Evolutionary conservation across 2,888 invertebrate genomes (phyloP).

Genomic region (Plagiodera versicolora): DNA sequence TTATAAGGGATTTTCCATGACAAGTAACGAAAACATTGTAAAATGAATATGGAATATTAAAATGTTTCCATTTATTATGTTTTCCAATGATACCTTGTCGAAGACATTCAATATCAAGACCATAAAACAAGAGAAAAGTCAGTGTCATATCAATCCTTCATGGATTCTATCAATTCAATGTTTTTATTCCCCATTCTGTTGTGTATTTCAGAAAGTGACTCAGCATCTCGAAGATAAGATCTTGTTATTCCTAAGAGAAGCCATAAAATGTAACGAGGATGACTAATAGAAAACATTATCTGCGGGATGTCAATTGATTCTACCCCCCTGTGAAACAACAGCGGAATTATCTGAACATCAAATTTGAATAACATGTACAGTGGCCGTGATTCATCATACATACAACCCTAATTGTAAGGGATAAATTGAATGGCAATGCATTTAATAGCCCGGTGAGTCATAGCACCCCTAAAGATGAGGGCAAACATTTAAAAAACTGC

Average conservation of each 20-base stretch:
- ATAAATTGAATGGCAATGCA: constrained; percentile 20
- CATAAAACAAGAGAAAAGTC: too few species aligned
- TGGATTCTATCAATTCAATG: not conserved
- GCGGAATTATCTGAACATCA: constrained; percentile 7
- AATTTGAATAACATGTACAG: constrained; percentile 1
- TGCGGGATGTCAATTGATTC: constrained; percentile 13
- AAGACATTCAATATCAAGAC: too few species aligned
- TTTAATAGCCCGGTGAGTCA: constrained; percentile 15
- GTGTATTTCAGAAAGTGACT: not conserved
- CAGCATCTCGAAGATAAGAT: not conserved
- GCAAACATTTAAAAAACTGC: constrained; percentile 11
- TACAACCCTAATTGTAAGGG: constrained; percentile 11
- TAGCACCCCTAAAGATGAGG: constrained; percentile 2
- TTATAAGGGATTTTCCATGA: too few species aligned
- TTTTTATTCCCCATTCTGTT: not conserved
- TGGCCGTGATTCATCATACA: constrained; percentile 8
- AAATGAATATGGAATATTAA: too few species aligned
- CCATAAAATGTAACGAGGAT: not conserved
- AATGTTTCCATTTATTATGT: too few species aligned
- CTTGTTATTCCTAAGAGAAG: not conserved
- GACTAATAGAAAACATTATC: constrained; percentile 6
- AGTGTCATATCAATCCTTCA: too few species aligned
- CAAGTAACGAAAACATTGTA: too few species aligned
- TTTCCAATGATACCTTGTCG: too few species aligned
- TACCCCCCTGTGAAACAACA: constrained; percentile 5